Conservation (phyloP, 2,113 vertebrate species). For the Hemicordylus capensis region DNA sequence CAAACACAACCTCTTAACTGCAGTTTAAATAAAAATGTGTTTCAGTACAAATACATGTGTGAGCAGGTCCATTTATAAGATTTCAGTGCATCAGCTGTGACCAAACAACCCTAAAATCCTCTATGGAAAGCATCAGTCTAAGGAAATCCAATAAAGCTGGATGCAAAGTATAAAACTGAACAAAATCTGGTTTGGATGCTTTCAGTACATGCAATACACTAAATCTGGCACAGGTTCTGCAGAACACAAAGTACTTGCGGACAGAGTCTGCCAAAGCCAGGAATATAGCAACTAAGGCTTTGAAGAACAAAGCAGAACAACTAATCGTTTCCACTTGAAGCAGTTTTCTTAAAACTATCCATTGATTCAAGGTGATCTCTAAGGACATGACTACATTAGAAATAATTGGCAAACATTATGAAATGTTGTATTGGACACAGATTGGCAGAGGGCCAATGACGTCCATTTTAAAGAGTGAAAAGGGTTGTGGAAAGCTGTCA, state of each 20-base stretch:
- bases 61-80: neutral
- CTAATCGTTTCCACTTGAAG: conserved; percentile 47
- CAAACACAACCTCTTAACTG: neutral
- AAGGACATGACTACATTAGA: conserved; percentile 37
- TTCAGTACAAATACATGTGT: neutral
- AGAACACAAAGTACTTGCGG: conserved; percentile 66
- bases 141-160: conserved; percentile 66
- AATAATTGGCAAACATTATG: conserved; percentile 24
- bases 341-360: conserved; percentile 38
- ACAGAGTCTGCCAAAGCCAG: conserved; percentile 70
- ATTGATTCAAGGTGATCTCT: conserved; percentile 65
- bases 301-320: conserved; percentile 65
- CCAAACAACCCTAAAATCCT: conserved; percentile 2
- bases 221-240: conserved; percentile 56
- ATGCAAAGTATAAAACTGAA: conserved; percentile 69
- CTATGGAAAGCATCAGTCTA: conserved; percentile 46
- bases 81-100: neutral
- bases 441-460: conserved; percentile 18
- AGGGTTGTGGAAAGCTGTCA: conserved; percentile 48
- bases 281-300: conserved; percentile 58
- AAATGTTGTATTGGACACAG: conserved; percentile 25
- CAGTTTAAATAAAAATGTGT: neutral
- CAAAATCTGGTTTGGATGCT: conserved; percentile 63
- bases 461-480: conserved; percentile 38
- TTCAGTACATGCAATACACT: conserved; percentile 66